These are phyloP conservation scores for Cyclura pinguis DNA, from an alignment of 2,797 vertebrate genomes.

Conservation along the genomic window DNA sequence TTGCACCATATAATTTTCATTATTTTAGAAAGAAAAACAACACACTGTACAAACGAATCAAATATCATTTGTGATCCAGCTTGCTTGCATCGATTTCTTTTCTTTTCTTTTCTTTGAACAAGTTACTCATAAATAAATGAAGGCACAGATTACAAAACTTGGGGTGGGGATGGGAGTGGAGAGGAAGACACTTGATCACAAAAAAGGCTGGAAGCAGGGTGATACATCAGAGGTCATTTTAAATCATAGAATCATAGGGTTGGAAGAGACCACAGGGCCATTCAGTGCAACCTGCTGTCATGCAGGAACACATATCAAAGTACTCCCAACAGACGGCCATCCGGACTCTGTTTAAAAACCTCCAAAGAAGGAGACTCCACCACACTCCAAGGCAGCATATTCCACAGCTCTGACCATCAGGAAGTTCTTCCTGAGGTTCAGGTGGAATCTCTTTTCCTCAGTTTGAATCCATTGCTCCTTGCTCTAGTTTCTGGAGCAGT, in stretches of 20 bases:
- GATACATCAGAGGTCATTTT: background rate
- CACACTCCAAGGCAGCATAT: no score
- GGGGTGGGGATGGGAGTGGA: background rate
- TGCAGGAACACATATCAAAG: no score
- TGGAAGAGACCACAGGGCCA: no score
- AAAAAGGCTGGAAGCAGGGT: background rate
- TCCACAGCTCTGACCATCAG: no score
- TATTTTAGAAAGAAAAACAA: constrained; percentile 11
- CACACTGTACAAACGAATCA: background rate
- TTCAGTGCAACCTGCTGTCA: no score
- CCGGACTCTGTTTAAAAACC: no score
- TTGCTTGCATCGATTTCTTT: background rate
- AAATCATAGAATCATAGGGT: background rate
- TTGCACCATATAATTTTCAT: background rate
- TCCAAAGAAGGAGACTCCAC: no score
- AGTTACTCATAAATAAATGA: constrained; percentile 6
- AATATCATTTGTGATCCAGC: background rate
- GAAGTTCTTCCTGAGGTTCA: no score
- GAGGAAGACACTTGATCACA: background rate
- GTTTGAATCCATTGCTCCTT: no score
- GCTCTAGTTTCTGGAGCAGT: no score
- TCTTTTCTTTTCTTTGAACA: constrained; percentile 26
- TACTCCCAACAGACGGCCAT: no score
- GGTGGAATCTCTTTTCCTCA: no score
- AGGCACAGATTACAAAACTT: constrained; percentile 12